These are phyloP conservation scores for Papilio dardanus DNA, from an alignment of 1,140 invertebrate genomes.

Conservation along the genomic window DNA sequence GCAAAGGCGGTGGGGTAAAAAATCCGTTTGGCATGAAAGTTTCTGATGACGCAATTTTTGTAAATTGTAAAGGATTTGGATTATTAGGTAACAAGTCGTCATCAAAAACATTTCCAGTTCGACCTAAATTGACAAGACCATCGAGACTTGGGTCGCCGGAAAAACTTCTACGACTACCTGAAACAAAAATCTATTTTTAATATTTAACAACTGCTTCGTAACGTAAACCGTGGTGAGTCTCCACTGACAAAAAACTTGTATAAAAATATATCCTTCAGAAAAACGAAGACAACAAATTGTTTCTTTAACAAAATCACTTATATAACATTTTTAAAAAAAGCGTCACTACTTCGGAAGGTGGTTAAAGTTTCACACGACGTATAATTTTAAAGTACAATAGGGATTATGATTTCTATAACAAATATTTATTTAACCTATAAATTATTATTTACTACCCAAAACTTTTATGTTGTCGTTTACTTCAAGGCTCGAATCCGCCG, in stretches of 20 bases:
- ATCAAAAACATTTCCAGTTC: not conserved
- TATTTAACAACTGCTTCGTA: not conserved
- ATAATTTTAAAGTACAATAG: not conserved
- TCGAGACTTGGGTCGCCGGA: not conserved
- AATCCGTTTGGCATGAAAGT: constrained; percentile 10
- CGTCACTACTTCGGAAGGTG: not conserved
- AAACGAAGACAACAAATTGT: no score
- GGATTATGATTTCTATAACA: not conserved
- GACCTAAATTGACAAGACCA: not conserved
- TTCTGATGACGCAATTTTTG: not conserved
- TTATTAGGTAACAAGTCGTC: not conserved
- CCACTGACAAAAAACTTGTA: not conserved
- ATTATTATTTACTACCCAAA: constrained; percentile 24
- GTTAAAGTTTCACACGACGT: not conserved
- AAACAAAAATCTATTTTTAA: constrained; percentile 17
- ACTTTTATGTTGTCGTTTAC: constrained; percentile 4
- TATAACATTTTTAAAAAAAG: not conserved
- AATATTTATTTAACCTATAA: not conserved
- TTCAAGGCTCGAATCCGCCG: not conserved
- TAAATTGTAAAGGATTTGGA: not conserved
- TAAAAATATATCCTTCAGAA: not conserved
- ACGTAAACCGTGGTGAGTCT: no score
- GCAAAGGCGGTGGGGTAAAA: not conserved
- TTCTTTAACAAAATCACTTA: not conserved
- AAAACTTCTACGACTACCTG: constrained; percentile 28